Percentiles rank a stretch among this genome's conserved stretches.
Conservation (phyloP, 2,888 invertebrate species). For the Leucozona laternaria region DNA sequence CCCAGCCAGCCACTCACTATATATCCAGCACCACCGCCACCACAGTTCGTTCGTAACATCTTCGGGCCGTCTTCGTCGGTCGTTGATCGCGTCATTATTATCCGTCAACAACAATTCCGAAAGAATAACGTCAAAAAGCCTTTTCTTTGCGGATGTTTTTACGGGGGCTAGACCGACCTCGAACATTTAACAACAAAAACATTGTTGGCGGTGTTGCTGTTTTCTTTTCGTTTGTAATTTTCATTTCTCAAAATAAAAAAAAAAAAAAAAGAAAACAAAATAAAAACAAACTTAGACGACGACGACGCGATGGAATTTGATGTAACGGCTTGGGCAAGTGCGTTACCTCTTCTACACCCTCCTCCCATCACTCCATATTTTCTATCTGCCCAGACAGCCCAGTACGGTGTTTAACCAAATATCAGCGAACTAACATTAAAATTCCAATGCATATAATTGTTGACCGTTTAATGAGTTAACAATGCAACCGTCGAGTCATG, state of each 20-base stretch:
- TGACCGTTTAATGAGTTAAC: constrained; percentile 73
- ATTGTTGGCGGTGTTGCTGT: constrained; percentile 57
- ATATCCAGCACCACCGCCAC: constrained; percentile 7
- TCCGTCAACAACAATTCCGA: constrained; percentile 53
- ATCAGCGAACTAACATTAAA: constrained; percentile 73
- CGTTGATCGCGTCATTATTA: constrained; percentile 45
- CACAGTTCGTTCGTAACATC: background rate
- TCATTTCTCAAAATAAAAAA: constrained; percentile 39
- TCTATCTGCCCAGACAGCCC: constrained; percentile 46
- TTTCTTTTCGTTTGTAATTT: constrained; percentile 62
- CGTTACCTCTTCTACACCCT: constrained; percentile 2
- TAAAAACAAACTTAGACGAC: constrained; percentile 45
- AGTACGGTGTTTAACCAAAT: constrained; percentile 68
- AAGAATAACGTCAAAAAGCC: constrained; percentile 68
- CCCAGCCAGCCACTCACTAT: constrained; percentile 23
- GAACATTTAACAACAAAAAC: constrained; percentile 46
- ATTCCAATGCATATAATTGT: constrained; percentile 75
- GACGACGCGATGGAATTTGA: constrained; percentile 63
- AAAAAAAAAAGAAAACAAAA: constrained; percentile 39
- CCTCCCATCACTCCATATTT: background rate
- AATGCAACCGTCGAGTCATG: constrained; percentile 56
- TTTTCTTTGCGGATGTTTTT: constrained; percentile 58
- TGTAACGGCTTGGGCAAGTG: constrained; percentile 59
- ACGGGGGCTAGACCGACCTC: constrained; percentile 38
- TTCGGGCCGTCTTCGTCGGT: constrained; percentile 27